A percentile compares a stretch with the other conserved stretches of the same genome.
phyloP scores from a whole-genome alignment of 2,888 invertebrate species.

The Orthonychiurus folsomi region DNA sequence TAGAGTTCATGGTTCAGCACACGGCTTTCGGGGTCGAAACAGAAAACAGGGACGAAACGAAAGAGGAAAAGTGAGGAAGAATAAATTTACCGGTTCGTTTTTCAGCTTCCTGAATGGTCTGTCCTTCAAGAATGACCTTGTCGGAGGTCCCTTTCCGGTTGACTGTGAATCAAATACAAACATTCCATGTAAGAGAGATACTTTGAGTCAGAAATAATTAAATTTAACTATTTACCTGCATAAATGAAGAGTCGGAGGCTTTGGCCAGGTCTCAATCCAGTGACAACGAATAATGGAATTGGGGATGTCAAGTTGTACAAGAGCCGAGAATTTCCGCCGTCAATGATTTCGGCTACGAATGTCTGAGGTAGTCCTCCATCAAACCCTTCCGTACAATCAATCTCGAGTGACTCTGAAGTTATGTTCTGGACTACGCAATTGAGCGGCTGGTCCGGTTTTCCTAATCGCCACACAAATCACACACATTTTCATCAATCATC shows the following conservation, averaged over 20 bases:
- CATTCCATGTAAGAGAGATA: no score
- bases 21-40: no score
- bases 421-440: conserved; percentile 69
- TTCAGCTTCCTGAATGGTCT: conserved; percentile 64
- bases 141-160: conserved; percentile 78
- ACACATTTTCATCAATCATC: conserved; percentile 13
- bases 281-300: conserved; percentile 65
- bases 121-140: conserved; percentile 57
- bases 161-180: no score
- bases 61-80: background rate
- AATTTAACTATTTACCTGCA: no score
- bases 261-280: conserved; percentile 67
- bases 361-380: conserved; percentile 65
- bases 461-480: no score
- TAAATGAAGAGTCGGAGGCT: conserved; percentile 68
- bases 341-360: conserved; percentile 64
- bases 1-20: no score
- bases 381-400: conserved; percentile 62
- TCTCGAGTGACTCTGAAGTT: conserved; percentile 66
- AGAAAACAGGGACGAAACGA: no score
- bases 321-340: conserved; percentile 55
- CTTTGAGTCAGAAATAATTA: no score
- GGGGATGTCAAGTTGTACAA: conserved; percentile 62
- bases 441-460: conserved; percentile 65
- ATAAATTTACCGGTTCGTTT: conserved; percentile 60